Evolutionary conservation across 2,113 vertebrate genomes (phyloP), one percentile per base, ranked within the genome.

Genomic region (Climacteris rufus): DNA sequence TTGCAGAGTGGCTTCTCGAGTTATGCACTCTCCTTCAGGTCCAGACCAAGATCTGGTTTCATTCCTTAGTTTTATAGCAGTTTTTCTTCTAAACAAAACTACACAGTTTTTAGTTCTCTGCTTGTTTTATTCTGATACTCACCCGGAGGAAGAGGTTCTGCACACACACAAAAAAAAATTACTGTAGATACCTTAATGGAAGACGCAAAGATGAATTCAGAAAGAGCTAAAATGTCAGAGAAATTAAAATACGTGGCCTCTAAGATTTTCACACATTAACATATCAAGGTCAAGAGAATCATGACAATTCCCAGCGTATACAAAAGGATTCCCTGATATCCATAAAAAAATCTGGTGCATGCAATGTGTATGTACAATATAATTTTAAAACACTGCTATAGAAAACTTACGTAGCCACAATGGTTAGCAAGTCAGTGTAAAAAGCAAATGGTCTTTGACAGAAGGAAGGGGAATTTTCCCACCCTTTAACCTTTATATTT

Each of bases 131-230:
- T 83, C 50, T 72, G 45, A 81, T 83, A 94, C 85, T 96, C 69
- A 95, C 80, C 81, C 44, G 61, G 23, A 94, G 18, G 19, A 93
- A 93, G 42, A 66, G 50, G 72, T 31, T 96, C 95, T 95, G 76
- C 33, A 72, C 4, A 57, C 1, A 66, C 15, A 25, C 5, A 59
- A 28, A 15, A 30, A 11, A 42, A 15, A 33, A 33, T 25, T 42
- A n/a, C 5, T 44, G 15, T 57, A 54, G 4, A 45, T 85, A n/a
- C 13, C 35, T 19, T 57, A 75, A 77, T 12, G 27, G 37, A 85
- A 33, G 18, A 53, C 42, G 70, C 15, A 63, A 70, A 94, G 33
- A 52, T 49, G 1, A 64, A 66, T 70, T 89, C 42, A 78, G 25
- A 47, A 50, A 66, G 9, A 40, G 7, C 59, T 83, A 12, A 80